phyloP scores from a whole-genome alignment of 2,888 invertebrate species.

The Pheosia tremula region DNA sequence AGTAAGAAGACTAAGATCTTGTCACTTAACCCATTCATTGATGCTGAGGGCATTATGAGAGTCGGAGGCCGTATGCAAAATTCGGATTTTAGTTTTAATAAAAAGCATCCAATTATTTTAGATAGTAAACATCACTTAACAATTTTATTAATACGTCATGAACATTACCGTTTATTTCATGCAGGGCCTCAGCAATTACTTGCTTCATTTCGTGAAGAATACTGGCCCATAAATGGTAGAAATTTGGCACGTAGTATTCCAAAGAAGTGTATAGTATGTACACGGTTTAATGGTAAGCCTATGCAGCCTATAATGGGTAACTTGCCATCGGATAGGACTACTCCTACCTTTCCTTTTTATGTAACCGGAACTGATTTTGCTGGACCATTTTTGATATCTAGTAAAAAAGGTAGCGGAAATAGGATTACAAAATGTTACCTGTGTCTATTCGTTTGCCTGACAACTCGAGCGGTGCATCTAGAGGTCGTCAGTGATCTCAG shows the following conservation, averaged over 20 bases:
- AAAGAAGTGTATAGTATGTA: not conserved
- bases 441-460: slow-evolving; percentile 10
- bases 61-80: slow-evolving; percentile 8
- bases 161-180: slow-evolving; percentile 5
- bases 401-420: slow-evolving; percentile 9
- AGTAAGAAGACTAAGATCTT: slow-evolving; percentile 3
- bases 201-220: slow-evolving; percentile 3
- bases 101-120: slow-evolving; percentile 7
- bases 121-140: not conserved
- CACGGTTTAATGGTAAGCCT: slow-evolving; percentile 6
- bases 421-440: slow-evolving; percentile 9
- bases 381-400: slow-evolving; percentile 11
- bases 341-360: slow-evolving; percentile 1
- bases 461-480: slow-evolving; percentile 8
- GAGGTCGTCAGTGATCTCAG: slow-evolving; percentile 11
- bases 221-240: slow-evolving; percentile 7
- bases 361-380: slow-evolving; percentile 11
- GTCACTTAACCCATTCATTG: slow-evolving; percentile 8
- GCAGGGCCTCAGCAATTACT: not conserved
- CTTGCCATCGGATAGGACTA: slow-evolving; percentile 3
- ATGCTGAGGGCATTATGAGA: slow-evolving; percentile 1
- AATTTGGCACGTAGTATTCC: not conserved
- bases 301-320: slow-evolving; percentile 9
- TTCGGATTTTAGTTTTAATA: slow-evolving; percentile 1
- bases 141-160: not conserved